Evolutionary conservation across 2,797 vertebrate species (phyloP).

Genomic region (Zalophus californianus): DNA sequence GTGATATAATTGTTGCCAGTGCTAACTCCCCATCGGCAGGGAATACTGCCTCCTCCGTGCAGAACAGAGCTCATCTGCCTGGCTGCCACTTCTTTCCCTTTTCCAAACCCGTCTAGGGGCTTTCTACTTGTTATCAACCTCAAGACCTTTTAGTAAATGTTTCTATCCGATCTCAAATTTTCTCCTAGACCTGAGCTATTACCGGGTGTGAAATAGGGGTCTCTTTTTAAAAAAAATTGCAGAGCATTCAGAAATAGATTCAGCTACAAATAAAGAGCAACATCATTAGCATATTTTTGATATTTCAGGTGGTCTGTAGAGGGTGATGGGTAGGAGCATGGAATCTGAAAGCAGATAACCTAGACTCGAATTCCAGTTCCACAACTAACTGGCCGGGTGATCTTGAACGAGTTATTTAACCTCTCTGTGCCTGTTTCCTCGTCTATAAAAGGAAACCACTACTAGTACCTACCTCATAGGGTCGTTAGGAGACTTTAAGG

Average conservation of each 20-base stretch:
- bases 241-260: neutral
- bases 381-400: neutral
- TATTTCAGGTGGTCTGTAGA: neutral
- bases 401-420: neutral
- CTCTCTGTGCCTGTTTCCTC: neutral
- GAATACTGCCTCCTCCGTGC: conserved; percentile 67
- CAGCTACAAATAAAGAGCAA: neutral
- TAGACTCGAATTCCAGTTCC: neutral
- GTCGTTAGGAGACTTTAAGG: neutral
- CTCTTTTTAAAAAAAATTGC: neutral
- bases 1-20: conserved; percentile 78
- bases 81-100: conserved; percentile 54
- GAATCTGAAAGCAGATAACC: neutral
- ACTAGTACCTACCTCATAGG: too few species aligned
- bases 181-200: neutral
- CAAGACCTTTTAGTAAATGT: neutral
- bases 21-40: conserved; percentile 76
- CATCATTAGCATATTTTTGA: neutral
- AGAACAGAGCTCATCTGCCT: conserved; percentile 70
- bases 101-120: conserved; percentile 41
- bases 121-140: conserved; percentile 57
- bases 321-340: neutral
- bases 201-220: neutral
- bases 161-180: neutral
- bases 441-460: neutral